A percentile compares a stretch with the other conserved stretches of the same genome.
Evolutionary conservation across 2,113 vertebrate genomes (phyloP).

Genomic region (Lucifuga dentata): DNA sequence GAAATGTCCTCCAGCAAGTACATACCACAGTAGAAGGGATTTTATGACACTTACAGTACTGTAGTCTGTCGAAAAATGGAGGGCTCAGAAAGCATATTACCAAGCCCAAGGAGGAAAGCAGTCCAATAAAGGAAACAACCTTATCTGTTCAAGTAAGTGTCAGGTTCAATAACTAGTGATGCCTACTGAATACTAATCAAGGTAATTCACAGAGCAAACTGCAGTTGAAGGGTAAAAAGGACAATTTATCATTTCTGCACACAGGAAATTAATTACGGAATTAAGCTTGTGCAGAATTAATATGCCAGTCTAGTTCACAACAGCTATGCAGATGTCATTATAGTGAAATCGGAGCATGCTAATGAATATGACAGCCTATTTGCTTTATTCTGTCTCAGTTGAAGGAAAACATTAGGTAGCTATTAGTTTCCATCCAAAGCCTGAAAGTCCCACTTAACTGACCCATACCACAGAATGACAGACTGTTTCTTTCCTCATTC

Average conservation of each 20-base stretch:
- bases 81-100: slow-evolving; percentile 50
- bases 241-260: slow-evolving; percentile 66
- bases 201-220: slow-evolving; percentile 66
- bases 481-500: slow-evolving; percentile 9
- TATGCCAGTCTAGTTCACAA: slow-evolving; percentile 64
- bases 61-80: slow-evolving; percentile 26
- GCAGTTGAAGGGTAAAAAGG: slow-evolving; percentile 73
- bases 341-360: slow-evolving; percentile 56
- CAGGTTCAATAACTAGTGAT: slow-evolving; percentile 66
- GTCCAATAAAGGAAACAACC: slow-evolving; percentile 68
- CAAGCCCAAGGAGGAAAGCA: slow-evolving; percentile 45
- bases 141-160: slow-evolving; percentile 74
- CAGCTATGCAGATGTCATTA: slow-evolving; percentile 53
- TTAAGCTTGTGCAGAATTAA: slow-evolving; percentile 66
- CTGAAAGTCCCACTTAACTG: slow-evolving; percentile 29
- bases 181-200: slow-evolving; percentile 72
- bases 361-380: slow-evolving; percentile 49
- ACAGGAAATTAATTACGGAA: slow-evolving; percentile 65
- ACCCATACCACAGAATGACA: slow-evolving; percentile 38
- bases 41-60: slow-evolving; percentile 37
- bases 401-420: slow-evolving; percentile 44
- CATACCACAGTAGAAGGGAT: slow-evolving; percentile 19
- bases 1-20: slow-evolving; percentile 35
- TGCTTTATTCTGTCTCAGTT: slow-evolving; percentile 42
- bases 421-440: slow-evolving; percentile 38